Base-by-base conservation (phyloP, 2,113 vertebrate species). In the Tamias sibiricus region DNA sequence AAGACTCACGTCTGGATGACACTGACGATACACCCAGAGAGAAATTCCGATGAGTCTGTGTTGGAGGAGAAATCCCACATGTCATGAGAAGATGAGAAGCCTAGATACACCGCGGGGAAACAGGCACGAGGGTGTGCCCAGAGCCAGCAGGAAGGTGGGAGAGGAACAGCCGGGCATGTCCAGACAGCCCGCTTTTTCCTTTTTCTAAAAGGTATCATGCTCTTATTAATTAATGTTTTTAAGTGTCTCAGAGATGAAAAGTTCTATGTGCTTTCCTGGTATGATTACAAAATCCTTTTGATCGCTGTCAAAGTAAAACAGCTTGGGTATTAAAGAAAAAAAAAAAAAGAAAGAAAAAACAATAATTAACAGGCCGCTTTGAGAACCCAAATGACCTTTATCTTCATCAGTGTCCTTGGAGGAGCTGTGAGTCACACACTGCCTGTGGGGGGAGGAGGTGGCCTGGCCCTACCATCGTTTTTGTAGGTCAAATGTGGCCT, bases 221-320 rank as follows among this genome's bases (percentile, higher is more conserved):
- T 89, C 94, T 95, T 85, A 97, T 95, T 98, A 97, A 98, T 97
- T 96, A 97, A 97, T 95, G 96, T 96, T 96, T 97, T 96, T 96
- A 97, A 95, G 84, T 37, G 47, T 96, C 95, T 97, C 17, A 9
- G 75, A 98, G 97, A 98, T 97, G 93, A 98, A 95, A 98, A 97
- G 98, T 96, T 90, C 68, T 94, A 79, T 2, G 2, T 74, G 47
- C n/a, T 71, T 42, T 91, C 89, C 81, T 91, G n/a, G 71, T 32
- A 84, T 94, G 97, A 96, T 96, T 97, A 88, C 96, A 96, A 97
- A 96, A 96, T 87, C 89, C 96, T 96, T 97, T 97, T 93, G 93
- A 98, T 96, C 57, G 5, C 81, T 91, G 47, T 89, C 90, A 91
- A 96, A 94, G 42, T 96, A 92, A 88, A 81, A 97, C 95, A 95